Evolutionary conservation across 2,888 invertebrate species (phyloP).

Genomic region (Mechanitis messenoides): DNA sequence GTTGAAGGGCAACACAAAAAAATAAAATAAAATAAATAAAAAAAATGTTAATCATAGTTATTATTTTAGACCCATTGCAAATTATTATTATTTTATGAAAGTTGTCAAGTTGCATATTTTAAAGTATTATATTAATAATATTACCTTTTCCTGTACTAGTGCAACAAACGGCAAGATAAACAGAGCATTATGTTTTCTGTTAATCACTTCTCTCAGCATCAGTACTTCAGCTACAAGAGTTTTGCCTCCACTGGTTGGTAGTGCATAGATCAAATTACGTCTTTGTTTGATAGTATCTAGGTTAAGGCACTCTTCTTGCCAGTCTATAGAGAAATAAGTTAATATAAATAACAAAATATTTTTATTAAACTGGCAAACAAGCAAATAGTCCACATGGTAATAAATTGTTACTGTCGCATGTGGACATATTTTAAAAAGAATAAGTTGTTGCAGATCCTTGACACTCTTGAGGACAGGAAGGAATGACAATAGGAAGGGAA

Average conservation of each 20-base stretch:
- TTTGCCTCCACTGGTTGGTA: constrained; percentile 98
- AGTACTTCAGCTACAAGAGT: constrained; percentile 97
- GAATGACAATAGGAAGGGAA: too few relatives aligned
- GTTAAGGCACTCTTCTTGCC: constrained; percentile 95
- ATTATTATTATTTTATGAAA: not conserved
- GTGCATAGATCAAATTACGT: constrained; percentile 91
- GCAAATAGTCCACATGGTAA: too few relatives aligned
- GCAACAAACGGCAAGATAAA: constrained; percentile 96
- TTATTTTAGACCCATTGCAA: too few relatives aligned
- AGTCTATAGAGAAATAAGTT: constrained; percentile 76
- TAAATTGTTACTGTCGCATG: too few relatives aligned
- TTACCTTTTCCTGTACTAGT: constrained; percentile 97
- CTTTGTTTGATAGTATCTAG: constrained; percentile 83
- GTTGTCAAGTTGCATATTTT: not conserved
- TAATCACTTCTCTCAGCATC: constrained; percentile 90
- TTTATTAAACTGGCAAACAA: too few relatives aligned
- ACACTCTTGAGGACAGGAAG: too few relatives aligned
- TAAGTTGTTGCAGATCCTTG: too few relatives aligned
- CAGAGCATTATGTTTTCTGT: constrained; percentile 87
- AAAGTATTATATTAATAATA: not conserved
- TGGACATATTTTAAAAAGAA: too few relatives aligned
- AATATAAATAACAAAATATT: not conserved
- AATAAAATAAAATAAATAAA: too few relatives aligned
- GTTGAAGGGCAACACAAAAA: too few relatives aligned
- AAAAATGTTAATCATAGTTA: too few relatives aligned